Conservation (phyloP, 2,888 invertebrate species). For the Drosophila crucigera region DNA sequence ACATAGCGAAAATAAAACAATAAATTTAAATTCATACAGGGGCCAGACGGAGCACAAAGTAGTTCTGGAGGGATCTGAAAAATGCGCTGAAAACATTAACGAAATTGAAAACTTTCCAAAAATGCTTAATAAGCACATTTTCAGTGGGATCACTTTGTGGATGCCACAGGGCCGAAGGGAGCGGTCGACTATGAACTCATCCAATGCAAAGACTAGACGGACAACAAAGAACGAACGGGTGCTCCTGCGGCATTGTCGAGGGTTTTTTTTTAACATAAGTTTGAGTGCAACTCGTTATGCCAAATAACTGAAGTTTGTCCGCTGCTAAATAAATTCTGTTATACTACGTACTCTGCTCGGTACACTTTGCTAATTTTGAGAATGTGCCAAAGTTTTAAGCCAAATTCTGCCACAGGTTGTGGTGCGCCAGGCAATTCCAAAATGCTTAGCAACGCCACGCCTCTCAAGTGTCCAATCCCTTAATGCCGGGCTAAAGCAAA, state of each 20-base stretch:
- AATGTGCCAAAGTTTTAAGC: constrained; percentile 53
- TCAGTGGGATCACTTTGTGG: constrained; percentile 34
- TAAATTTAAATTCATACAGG: constrained; percentile 48
- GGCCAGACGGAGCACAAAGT: background rate
- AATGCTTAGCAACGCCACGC: constrained; percentile 33
- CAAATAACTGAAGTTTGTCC: constrained; percentile 63
- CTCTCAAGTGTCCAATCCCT: constrained; percentile 48
- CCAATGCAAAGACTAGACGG: constrained; percentile 20
- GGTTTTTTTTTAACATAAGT: constrained; percentile 58
- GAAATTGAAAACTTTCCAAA: constrained; percentile 76
- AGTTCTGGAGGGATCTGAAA: constrained; percentile 11
- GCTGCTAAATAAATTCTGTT: constrained; percentile 48
- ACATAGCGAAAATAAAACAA: constrained; percentile 54
- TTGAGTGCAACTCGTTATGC: constrained; percentile 70
- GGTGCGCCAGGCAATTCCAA: constrained; percentile 28
- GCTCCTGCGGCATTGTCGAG: constrained; percentile 23
- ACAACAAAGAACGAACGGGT: background rate
- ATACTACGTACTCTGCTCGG: constrained; percentile 37
- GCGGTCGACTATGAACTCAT: constrained; percentile 8
- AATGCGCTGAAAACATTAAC: constrained; percentile 67
- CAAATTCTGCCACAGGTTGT: constrained; percentile 52
- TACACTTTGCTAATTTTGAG: constrained; percentile 63
- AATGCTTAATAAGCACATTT: constrained; percentile 73
- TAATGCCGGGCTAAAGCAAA: constrained; percentile 47
- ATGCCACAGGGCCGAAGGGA: background rate